A percentile compares a stretch with the other conserved stretches of the same genome.
Evolutionary conservation across 2,888 invertebrate genomes (phyloP).

Genomic region (Drosophila limbata): DNA sequence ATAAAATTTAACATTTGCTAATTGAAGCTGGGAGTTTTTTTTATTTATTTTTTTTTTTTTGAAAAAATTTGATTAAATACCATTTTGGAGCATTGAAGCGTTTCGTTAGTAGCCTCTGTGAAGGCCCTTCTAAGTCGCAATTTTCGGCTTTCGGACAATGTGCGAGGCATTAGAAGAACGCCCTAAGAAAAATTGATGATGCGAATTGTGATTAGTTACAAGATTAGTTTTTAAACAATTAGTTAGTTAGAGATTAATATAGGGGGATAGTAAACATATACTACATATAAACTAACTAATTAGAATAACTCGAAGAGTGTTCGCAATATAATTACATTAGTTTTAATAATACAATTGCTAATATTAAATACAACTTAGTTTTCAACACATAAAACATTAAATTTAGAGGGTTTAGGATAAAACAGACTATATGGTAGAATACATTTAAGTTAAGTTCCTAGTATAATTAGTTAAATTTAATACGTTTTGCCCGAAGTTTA

Average conservation of each 20-base stretch:
- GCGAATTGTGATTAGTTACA: slow-evolving; percentile 77
- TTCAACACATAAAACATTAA: slow-evolving; percentile 3
- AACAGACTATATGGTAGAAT: not conserved
- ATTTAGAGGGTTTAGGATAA: not conserved
- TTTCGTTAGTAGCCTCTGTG: slow-evolving; percentile 95
- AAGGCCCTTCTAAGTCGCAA: slow-evolving; percentile 94
- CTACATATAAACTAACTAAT: slow-evolving; percentile 3
- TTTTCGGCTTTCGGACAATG: slow-evolving; percentile 94
- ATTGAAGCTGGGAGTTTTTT: slow-evolving; percentile 26
- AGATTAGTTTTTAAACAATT: slow-evolving; percentile 40
- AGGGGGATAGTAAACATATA: slow-evolving; percentile 1
- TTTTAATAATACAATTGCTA: slow-evolving; percentile 1
- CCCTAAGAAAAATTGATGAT: slow-evolving; percentile 87
- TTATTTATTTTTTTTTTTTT: slow-evolving; percentile 8
- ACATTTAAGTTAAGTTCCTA: not conserved
- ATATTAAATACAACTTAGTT: slow-evolving; percentile 5
- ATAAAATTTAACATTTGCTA: slow-evolving; percentile 38
- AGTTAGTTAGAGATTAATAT: not conserved
- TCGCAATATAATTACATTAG: slow-evolving; percentile 15
- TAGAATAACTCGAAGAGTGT: not conserved
- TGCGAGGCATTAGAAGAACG: slow-evolving; percentile 95
- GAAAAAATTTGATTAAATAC: slow-evolving; percentile 86
- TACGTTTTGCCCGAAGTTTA: not conserved
- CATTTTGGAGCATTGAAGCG: slow-evolving; percentile 95
- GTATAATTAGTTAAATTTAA: not conserved